phyloP scores from a whole-genome alignment of 2,888 invertebrate genomes.

The Spisula solida region DNA sequence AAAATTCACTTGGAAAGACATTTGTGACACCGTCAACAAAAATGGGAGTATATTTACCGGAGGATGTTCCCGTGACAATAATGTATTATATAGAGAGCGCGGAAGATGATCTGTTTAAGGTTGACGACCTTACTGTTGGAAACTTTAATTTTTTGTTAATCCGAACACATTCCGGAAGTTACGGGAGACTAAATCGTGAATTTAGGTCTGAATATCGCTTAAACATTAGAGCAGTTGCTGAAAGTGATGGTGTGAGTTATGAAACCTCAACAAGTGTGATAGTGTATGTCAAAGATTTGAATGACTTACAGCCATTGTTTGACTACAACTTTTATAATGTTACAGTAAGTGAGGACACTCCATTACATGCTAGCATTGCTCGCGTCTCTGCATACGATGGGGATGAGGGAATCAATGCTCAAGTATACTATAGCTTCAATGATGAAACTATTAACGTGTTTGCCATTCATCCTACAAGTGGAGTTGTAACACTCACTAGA shows the following conservation, averaged over 20 bases:
- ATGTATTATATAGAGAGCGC: slow-evolving; percentile 96
- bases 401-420: slow-evolving; percentile 97
- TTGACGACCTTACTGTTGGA: slow-evolving; percentile 95
- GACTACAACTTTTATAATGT: slow-evolving; percentile 95
- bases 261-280: slow-evolving; percentile 88
- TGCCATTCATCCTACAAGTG: slow-evolving; percentile 97
- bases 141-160: slow-evolving; percentile 98
- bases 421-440: slow-evolving; percentile 97
- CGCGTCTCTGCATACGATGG: slow-evolving; percentile 95
- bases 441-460: slow-evolving; percentile 91
- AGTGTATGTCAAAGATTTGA: slow-evolving; percentile 86
- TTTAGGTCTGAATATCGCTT: slow-evolving; percentile 94
- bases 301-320: slow-evolving; percentile 97
- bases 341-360: slow-evolving; percentile 95
- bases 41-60: slow-evolving; percentile 92
- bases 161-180: slow-evolving; percentile 95
- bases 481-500: slow-evolving; percentile 94
- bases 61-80: slow-evolving; percentile 88
- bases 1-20: slow-evolving; percentile 91
- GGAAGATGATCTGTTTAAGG: slow-evolving; percentile 96
- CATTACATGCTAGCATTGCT: slow-evolving; percentile 93
- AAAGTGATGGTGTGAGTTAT: slow-evolving; percentile 82
- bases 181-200: slow-evolving; percentile 97
- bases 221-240: slow-evolving; percentile 92
- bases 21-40: slow-evolving; percentile 91